Conservation (phyloP, 2,113 vertebrate genomes). For the Mixornis gularis region DNA sequence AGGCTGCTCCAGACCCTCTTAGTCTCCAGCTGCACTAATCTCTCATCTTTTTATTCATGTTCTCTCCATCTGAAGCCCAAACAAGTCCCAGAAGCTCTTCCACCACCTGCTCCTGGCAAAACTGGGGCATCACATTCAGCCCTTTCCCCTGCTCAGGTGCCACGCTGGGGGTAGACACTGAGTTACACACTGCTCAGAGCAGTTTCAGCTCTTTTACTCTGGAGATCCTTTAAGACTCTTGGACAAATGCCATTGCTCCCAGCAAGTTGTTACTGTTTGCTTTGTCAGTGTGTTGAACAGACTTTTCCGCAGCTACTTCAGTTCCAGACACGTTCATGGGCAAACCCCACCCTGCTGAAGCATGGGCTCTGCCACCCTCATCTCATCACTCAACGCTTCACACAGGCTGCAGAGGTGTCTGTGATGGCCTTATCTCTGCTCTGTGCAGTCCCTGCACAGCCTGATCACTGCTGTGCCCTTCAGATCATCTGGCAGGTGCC, state of each 20-base stretch:
- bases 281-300: background rate
- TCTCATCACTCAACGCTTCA: background rate
- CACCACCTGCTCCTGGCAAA: background rate
- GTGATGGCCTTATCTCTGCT: background rate
- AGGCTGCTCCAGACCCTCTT: background rate
- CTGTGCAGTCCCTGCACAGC: background rate
- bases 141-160: background rate
- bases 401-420: background rate
- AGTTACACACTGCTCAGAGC: background rate
- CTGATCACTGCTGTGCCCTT: background rate
- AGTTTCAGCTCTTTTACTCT: background rate
- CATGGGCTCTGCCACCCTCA: background rate
- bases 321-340: background rate
- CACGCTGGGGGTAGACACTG: fast-evolving
- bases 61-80: background rate
- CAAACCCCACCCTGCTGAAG: background rate
- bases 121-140: background rate
- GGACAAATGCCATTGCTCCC: background rate
- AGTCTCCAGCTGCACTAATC: background rate
- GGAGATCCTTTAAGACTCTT: background rate
- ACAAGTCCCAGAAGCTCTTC: background rate
- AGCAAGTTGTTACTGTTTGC: background rate
- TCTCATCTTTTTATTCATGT: background rate
- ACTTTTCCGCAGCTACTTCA: background rate
- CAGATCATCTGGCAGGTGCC: background rate